These are phyloP conservation scores for Plusia festucae DNA, from an alignment of 2,888 invertebrate species.

Conservation along the genomic window DNA sequence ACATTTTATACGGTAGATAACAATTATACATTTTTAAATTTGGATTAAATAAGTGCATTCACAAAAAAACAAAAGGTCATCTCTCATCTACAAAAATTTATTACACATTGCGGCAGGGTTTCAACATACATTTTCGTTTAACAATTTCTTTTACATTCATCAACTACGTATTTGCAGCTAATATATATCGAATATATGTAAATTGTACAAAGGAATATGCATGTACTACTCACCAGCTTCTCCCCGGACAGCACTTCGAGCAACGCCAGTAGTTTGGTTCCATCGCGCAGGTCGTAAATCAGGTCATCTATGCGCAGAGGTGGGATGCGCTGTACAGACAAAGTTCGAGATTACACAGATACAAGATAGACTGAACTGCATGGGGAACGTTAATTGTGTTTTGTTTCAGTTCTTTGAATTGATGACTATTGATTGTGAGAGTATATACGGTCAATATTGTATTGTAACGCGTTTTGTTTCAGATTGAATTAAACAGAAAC, in stretches of 20 bases:
- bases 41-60: too few relatives aligned
- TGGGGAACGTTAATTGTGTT: too few relatives aligned
- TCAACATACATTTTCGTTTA: background rate
- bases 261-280: constrained; percentile 96
- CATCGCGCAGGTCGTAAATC: constrained; percentile 98
- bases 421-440: too few relatives aligned
- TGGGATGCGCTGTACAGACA: constrained; percentile 94
- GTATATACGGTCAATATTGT: too few relatives aligned
- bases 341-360: background rate
- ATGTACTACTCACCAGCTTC: constrained; percentile 92
- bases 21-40: too few relatives aligned
- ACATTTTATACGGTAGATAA: too few relatives aligned
- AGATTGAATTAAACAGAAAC: too few relatives aligned
- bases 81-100: background rate
- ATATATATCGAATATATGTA: background rate
- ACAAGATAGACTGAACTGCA: background rate
- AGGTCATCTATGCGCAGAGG: constrained; percentile 97
- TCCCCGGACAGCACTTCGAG: constrained; percentile 98
- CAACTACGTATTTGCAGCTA: background rate
- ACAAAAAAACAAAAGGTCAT: too few relatives aligned
- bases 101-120: background rate
- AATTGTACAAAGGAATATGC: background rate
- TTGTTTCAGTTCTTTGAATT: too few relatives aligned
- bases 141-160: background rate
- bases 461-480: too few relatives aligned